Evolutionary conservation across 2,113 vertebrate species (phyloP), one percentile per base, ranked within the genome.

Genomic region (Bagarius yarrelli): DNA sequence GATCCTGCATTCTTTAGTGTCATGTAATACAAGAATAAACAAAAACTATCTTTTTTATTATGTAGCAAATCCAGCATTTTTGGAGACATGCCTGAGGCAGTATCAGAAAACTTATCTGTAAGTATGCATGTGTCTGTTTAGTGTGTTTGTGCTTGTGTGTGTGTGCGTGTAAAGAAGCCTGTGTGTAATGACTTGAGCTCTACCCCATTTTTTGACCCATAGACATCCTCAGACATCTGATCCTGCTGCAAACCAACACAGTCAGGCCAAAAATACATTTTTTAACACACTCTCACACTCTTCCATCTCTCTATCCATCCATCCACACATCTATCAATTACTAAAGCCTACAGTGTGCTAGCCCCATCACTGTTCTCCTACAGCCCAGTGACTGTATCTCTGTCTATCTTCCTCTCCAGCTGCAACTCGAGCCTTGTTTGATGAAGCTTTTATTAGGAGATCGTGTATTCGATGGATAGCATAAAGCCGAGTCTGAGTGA

Each of bases 391-490:
- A 56, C 78, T 80, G 80, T 50, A 30, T 18, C 86, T 71, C 56
- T 34, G 61, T 78, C 76, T 70, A 50, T 72, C 72, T 83, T 63
- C 61, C 78, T 72, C 23, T 82, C 78, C 84, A 60, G 72, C 57
- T 80, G 80, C 77, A 79, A 83, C 61, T n/a, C 74, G 27, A 50
- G 64, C 71, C 81, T 72, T 81, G 83, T 88, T 87, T 89, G 85
- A 90, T 90, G 16, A 90, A 91, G 87, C 86, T 88, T 91, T 89
- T 89, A 90, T 89, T 81, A 86, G 81, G 69, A 67, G 67, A 30
- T 72, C 69, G 59, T 64, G 59, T 64, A 52, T 75, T 80, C 74
- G 85, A 81, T 78, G 60, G 81, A 86, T 80, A 70, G 78, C 78
- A 86, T 84, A 76, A 84, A 82, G 79, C 63, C 64, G 19, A 69